A percentile compares a stretch with the other conserved stretches of the same genome.
Evolutionary conservation across 2,113 vertebrate species (phyloP).

Genomic region (Trichomycterus rosablanca): DNA sequence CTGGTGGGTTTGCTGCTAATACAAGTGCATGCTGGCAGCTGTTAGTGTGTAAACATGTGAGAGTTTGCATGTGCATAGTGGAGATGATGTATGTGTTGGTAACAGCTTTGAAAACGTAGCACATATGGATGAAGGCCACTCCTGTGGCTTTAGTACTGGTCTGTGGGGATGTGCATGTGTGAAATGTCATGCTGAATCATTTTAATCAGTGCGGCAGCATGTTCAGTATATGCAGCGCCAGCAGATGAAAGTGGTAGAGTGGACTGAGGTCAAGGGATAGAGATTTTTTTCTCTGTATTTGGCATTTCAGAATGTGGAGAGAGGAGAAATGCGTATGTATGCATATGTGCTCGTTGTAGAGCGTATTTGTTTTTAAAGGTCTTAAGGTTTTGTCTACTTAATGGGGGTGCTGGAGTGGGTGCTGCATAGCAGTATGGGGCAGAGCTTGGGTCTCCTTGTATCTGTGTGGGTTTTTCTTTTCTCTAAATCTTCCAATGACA

Average conservation of each 20-base stretch:
- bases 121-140: slow-evolving; percentile 36
- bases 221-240: not conserved
- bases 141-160: slow-evolving; percentile 38
- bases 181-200: slow-evolving; percentile 56
- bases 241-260: slow-evolving; percentile 6
- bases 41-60: not conserved
- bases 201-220: slow-evolving; percentile 35
- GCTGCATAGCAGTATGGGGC: too few relatives aligned
- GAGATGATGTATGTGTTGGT: slow-evolving; percentile 37
- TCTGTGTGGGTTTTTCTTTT: too few relatives aligned
- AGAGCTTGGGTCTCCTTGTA: too few relatives aligned
- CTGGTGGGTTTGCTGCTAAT: not conserved
- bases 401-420: too few relatives aligned
- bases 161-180: slow-evolving; percentile 48
- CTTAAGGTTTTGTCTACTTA: too few relatives aligned
- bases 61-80: not conserved
- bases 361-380: slow-evolving; percentile 1
- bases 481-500: too few relatives aligned
- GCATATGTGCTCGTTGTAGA: not conserved
- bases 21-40: not conserved
- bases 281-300: not conserved
- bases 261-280: not conserved
- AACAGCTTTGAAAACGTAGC: slow-evolving; percentile 51
- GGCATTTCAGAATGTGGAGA: slow-evolving; percentile 2
- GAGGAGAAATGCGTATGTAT: not conserved